These are phyloP conservation scores for Psittacula cyanocephala DNA, from an alignment of 2,113 vertebrate genomes.

Conservation along the genomic window DNA sequence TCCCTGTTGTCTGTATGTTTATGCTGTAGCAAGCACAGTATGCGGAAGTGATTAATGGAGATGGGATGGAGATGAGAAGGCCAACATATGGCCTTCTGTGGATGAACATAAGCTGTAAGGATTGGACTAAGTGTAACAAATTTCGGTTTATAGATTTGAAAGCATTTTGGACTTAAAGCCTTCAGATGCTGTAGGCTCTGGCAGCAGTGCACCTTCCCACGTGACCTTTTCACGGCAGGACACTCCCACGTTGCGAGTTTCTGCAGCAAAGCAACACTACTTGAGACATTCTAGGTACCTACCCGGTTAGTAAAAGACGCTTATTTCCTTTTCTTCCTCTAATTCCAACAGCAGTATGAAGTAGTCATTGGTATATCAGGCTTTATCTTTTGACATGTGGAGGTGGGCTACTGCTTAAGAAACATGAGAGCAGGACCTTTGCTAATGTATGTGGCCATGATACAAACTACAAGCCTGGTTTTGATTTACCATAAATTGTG, in stretches of 20 bases:
- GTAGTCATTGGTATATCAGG: neutral
- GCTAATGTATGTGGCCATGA: neutral
- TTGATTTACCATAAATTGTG: neutral
- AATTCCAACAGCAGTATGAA: neutral
- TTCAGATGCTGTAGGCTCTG: constrained; percentile 71
- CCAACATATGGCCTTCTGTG: neutral
- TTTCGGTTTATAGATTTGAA: constrained; percentile 79
- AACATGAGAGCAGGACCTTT: neutral
- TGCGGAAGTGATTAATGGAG: neutral
- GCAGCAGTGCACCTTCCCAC: constrained; percentile 80
- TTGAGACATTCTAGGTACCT: constrained; percentile 91
- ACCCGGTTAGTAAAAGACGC: constrained; percentile 80
- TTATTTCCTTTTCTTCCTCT: neutral
- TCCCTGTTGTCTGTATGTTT: neutral
- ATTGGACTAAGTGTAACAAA: neutral
- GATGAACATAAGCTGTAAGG: neutral
- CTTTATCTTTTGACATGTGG: neutral
- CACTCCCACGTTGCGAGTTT: constrained; percentile 74
- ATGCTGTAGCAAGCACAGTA: neutral
- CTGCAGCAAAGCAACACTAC: constrained; percentile 89
- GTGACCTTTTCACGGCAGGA: constrained; percentile 76
- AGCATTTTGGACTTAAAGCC: constrained; percentile 87
- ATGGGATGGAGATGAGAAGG: neutral
- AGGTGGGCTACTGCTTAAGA: neutral
- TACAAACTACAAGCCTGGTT: neutral